Percentiles rank a stretch among this genome's conserved stretches.
Conservation (phyloP, 2,113 vertebrate genomes). For the Corvus hawaiiensis region DNA sequence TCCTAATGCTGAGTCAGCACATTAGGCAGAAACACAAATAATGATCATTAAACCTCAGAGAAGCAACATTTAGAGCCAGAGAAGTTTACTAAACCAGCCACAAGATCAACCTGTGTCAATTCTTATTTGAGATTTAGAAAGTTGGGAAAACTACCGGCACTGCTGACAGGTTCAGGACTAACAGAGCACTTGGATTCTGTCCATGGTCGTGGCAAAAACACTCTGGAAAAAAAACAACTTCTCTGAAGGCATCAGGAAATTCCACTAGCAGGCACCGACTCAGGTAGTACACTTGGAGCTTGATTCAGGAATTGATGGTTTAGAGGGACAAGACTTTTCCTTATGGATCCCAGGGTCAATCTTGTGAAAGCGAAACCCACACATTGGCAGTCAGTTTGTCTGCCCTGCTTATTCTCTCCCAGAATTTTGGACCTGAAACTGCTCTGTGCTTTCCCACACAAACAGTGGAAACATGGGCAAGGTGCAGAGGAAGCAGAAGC, state of each 20-base stretch:
- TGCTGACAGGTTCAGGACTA: not conserved
- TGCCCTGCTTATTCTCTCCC: not conserved
- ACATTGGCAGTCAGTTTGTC: not conserved
- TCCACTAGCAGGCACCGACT: not conserved
- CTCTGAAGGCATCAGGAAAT: not conserved
- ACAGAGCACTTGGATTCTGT: not conserved
- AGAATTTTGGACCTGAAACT: not conserved
- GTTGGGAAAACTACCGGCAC: not conserved
- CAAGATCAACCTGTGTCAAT: not conserved
- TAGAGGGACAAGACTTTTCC: not conserved
- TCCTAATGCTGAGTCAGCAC: not conserved
- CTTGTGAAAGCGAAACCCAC: not conserved
- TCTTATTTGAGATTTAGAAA: not conserved
- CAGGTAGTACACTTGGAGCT: not conserved
- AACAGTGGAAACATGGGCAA: not conserved
- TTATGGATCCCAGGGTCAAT: not conserved
- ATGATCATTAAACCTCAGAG: not conserved
- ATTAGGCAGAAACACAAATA: not conserved
- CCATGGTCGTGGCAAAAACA: not conserved
- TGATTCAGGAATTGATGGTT: not conserved
- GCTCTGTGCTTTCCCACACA: not conserved
- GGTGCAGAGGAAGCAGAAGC: not conserved
- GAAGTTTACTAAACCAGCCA: not conserved
- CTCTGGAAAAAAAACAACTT: not conserved
- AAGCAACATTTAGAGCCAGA: not conserved